Evolutionary conservation across 2,797 vertebrate species (phyloP).

Genomic region (Argyrosomus regius): DNA sequence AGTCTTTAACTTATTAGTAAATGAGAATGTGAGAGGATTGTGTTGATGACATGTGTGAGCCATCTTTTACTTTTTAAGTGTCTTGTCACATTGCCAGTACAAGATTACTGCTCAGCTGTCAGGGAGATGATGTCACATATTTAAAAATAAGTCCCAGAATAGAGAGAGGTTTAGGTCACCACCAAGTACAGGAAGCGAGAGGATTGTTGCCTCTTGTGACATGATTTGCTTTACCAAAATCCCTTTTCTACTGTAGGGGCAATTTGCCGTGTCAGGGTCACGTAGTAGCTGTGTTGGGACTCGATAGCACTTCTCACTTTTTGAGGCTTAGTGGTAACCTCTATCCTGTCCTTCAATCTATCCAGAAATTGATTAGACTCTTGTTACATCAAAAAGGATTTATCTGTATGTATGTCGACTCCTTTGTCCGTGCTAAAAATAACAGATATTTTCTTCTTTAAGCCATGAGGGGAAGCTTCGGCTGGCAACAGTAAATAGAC

Average conservation of each 20-base stretch:
- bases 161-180: slow-evolving; percentile 51
- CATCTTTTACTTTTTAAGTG: slow-evolving; percentile 49
- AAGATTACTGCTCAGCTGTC: slow-evolving; percentile 67
- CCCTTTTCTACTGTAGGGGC: slow-evolving; percentile 33
- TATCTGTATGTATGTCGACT: slow-evolving; percentile 16
- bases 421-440: slow-evolving; percentile 49
- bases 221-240: slow-evolving; percentile 62
- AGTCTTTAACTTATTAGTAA: slow-evolving; percentile 27
- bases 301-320: slow-evolving; percentile 42
- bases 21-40: slow-evolving; percentile 49
- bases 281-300: slow-evolving; percentile 25
- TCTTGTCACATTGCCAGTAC: slow-evolving; percentile 48
- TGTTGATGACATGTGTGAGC: slow-evolving; percentile 35
- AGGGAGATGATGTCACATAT: slow-evolving; percentile 45
- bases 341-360: slow-evolving; percentile 37
- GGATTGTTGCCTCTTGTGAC: slow-evolving; percentile 50
- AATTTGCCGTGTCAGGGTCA: slow-evolving; percentile 59
- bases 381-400: slow-evolving; percentile 43
- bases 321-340: slow-evolving; percentile 39
- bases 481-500: slow-evolving; percentile 27
- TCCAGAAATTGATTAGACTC: slow-evolving; percentile 44
- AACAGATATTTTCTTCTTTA: slow-evolving; percentile 15
- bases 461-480: slow-evolving; percentile 22
- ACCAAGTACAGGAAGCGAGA: slow-evolving; percentile 46
- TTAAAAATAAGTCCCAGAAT: slow-evolving; percentile 67